These are phyloP conservation scores for Tetrax tetrax DNA, from an alignment of 2,113 vertebrate species.

Conservation along the genomic window DNA sequence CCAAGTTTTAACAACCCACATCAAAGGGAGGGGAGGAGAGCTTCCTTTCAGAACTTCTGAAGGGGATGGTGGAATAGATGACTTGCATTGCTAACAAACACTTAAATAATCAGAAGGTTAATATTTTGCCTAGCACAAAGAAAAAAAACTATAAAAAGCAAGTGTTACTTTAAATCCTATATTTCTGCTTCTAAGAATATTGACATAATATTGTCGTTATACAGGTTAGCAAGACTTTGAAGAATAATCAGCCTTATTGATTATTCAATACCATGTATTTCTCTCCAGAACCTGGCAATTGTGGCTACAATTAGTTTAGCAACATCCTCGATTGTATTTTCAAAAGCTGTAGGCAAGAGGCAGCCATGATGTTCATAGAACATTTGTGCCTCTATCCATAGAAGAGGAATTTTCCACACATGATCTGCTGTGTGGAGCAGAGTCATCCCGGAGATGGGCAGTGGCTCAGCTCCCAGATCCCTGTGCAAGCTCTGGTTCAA, in stretches of 20 bases:
- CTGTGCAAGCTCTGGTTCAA: fast-evolving
- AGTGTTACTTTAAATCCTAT: background rate
- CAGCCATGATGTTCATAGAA: background rate
- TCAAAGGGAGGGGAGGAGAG: background rate
- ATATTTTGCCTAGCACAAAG: background rate
- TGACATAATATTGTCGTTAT: background rate
- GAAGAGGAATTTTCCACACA: background rate
- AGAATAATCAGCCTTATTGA: background rate
- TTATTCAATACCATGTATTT: background rate
- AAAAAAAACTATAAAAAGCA: background rate
- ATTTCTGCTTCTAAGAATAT: background rate
- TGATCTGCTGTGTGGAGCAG: background rate
- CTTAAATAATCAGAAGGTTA: background rate
- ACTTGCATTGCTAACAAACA: background rate
- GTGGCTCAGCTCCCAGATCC: background rate
- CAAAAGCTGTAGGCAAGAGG: background rate
- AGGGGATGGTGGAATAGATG: background rate
- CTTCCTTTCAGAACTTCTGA: background rate
- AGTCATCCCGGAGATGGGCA: background rate
- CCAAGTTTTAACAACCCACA: background rate
- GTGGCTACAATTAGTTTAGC: background rate
- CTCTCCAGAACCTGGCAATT: background rate
- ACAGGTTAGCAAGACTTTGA: background rate
- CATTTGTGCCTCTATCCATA: background rate
- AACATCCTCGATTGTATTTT: background rate